These are phyloP conservation scores for Mamestra brassicae DNA, from an alignment of 2,888 invertebrate genomes.

Conservation along the genomic window DNA sequence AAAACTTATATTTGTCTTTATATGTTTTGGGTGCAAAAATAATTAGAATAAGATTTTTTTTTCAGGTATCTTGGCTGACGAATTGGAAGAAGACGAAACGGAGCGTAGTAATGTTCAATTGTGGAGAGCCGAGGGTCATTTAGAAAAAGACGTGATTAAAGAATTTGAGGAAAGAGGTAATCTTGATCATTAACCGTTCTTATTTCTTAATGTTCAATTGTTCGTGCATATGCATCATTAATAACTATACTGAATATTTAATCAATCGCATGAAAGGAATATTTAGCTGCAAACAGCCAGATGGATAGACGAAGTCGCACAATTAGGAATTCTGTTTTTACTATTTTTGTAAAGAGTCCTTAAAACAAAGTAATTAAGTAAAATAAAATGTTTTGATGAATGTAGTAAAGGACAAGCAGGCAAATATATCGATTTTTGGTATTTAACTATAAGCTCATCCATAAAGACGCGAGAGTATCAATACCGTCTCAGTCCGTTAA, in stretches of 20 bases:
- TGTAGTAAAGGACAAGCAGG: neutral
- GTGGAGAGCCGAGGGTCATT: slow-evolving; percentile 47
- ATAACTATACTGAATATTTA: too few relatives aligned
- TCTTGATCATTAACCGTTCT: neutral
- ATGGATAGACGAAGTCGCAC: too few relatives aligned
- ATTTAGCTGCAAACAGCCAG: too few relatives aligned
- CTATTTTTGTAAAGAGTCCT: too few relatives aligned
- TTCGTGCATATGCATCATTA: too few relatives aligned
- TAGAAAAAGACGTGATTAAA: slow-evolving; percentile 28
- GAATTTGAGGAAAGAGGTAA: slow-evolving; percentile 52
- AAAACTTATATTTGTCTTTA: neutral
- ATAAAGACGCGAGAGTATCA: neutral
- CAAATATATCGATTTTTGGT: neutral
- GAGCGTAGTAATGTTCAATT: slow-evolving; percentile 25
- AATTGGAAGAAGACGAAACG: slow-evolving; percentile 13
- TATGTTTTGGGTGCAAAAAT: too few relatives aligned
- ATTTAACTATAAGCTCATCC: neutral
- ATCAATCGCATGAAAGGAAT: too few relatives aligned
- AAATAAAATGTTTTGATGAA: neutral
- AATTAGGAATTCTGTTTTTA: too few relatives aligned
- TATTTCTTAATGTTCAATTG: neutral
- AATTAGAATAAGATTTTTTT: neutral
- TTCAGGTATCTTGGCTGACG: slow-evolving; percentile 23
- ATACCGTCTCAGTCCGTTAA: slow-evolving; percentile 8
- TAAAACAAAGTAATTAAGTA: neutral